Evolutionary conservation across 2,888 invertebrate genomes (phyloP).

Genomic region (Dasysyrphus albostriatus): DNA sequence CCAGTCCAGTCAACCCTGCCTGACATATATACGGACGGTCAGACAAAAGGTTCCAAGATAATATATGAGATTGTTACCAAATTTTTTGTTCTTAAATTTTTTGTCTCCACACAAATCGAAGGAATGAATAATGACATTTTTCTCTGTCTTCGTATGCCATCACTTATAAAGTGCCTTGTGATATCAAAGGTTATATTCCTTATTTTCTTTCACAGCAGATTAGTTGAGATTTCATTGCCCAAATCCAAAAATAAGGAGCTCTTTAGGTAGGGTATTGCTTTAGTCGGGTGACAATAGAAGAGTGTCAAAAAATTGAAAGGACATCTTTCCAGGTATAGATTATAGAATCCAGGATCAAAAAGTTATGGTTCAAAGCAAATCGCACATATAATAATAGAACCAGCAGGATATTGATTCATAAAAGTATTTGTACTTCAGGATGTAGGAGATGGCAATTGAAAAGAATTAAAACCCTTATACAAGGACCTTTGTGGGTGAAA

Average conservation of each 20-base stretch:
- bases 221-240: conserved; percentile 58
- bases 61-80: conserved; percentile 63
- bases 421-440: conserved; percentile 9
- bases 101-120: conserved; percentile 58
- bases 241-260: conserved; percentile 54
- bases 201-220: conserved; percentile 67
- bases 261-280: conserved; percentile 63
- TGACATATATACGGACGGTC: conserved; percentile 12
- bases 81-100: conserved; percentile 33
- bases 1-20: conserved; percentile 24
- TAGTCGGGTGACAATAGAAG: conserved; percentile 46
- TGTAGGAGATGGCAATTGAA: conserved; percentile 56
- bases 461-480: conserved; percentile 55
- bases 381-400: background rate
- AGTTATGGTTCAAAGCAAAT: conserved; percentile 62
- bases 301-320: conserved; percentile 66
- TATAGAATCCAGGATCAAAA: conserved; percentile 7
- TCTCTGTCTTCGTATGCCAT: conserved; percentile 10
- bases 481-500: conserved; percentile 59
- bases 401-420: conserved; percentile 57
- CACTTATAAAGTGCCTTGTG: conserved; percentile 39
- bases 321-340: conserved; percentile 57
- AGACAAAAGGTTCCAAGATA: conserved; percentile 70
- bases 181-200: conserved; percentile 40
- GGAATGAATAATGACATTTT: conserved; percentile 72